Conservation (phyloP, 2,888 invertebrate genomes). For the Drosophila helvetica region DNA sequence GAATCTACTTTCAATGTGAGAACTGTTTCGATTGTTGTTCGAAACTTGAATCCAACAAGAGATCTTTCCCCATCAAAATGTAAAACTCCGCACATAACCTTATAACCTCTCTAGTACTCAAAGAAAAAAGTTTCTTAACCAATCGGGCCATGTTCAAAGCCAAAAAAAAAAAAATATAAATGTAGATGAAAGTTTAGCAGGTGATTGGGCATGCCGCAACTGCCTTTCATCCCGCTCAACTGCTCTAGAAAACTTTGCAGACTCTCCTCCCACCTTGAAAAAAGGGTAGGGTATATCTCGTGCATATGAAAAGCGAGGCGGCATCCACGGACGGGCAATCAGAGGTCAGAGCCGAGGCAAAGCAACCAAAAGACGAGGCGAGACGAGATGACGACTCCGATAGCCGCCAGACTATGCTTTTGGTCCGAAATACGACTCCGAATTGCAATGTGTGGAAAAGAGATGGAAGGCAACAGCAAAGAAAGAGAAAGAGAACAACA, state of each 20-base stretch:
- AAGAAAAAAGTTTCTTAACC: background rate
- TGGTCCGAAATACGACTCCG: constrained; percentile 23
- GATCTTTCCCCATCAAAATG: background rate
- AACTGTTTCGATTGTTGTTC: too few species aligned
- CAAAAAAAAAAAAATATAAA: constrained; percentile 15
- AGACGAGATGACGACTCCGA: constrained; percentile 35
- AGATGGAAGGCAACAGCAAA: constrained; percentile 49
- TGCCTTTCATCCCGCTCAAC: background rate
- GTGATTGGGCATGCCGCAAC: constrained; percentile 24
- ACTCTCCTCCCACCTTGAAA: constrained; percentile 36
- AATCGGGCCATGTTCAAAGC: constrained; percentile 27
- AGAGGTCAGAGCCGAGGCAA: constrained; percentile 44
- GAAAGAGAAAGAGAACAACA: background rate
- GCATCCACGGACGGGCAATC: constrained; percentile 15
- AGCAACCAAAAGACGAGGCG: constrained; percentile 39
- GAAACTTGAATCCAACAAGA: background rate
- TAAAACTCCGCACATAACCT: background rate
- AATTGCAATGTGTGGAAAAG: constrained; percentile 61
- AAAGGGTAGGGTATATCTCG: constrained; percentile 18
- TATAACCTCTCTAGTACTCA: background rate
- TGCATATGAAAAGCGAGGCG: constrained; percentile 29
- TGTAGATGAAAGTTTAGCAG: constrained; percentile 42
- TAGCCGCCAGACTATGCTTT: constrained; percentile 24
- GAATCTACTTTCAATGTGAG: too few species aligned
- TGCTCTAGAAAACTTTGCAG: constrained; percentile 31